A percentile compares a stretch with the other conserved stretches of the same genome.
Conservation (phyloP, 2,113 vertebrate species). For the Thamnaconus septentrionalis region DNA sequence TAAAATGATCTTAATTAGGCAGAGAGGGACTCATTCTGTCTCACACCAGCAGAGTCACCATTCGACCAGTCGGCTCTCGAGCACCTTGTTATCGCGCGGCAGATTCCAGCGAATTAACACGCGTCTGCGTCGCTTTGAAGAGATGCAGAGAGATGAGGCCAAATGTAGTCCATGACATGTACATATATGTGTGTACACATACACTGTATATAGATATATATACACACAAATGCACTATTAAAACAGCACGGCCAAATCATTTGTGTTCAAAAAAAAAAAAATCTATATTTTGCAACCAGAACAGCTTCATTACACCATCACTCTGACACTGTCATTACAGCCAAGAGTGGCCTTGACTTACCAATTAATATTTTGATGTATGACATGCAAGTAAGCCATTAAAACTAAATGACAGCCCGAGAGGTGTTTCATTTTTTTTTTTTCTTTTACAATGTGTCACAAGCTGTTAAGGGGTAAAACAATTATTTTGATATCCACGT, state of each 20-base stretch:
- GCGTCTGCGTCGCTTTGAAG: conserved; percentile 46
- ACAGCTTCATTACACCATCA: conserved; percentile 21
- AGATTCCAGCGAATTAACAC: conserved; percentile 66
- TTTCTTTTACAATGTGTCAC: too few species aligned
- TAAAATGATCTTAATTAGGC: conserved; percentile 71
- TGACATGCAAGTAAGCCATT: conserved; percentile 12
- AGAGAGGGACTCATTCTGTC: conserved; percentile 57
- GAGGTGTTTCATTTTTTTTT: background rate
- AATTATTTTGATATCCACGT: conserved; percentile 42
- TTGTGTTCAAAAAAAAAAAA: conserved; percentile 31
- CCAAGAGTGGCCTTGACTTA: conserved; percentile 28
- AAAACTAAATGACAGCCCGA: background rate
- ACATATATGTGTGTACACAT: conserved; percentile 6
- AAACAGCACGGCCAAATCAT: conserved; percentile 3
- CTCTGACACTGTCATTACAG: conserved; percentile 29
- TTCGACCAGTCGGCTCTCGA: conserved; percentile 43
- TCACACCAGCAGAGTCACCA: conserved; percentile 63
- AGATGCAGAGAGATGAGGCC: conserved; percentile 25
- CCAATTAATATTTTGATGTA: conserved; percentile 29
- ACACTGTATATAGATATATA: too few species aligned
- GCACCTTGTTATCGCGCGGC: conserved; percentile 64
- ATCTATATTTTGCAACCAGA: conserved; percentile 23
- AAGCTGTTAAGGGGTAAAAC: conserved; percentile 13
- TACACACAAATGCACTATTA: too few species aligned
- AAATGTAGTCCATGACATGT: conserved; percentile 20